Percentiles rank a stretch among this genome's conserved stretches.
Evolutionary conservation across 1,140 invertebrate species (phyloP).

Genomic region (Bombus ignitus): DNA sequence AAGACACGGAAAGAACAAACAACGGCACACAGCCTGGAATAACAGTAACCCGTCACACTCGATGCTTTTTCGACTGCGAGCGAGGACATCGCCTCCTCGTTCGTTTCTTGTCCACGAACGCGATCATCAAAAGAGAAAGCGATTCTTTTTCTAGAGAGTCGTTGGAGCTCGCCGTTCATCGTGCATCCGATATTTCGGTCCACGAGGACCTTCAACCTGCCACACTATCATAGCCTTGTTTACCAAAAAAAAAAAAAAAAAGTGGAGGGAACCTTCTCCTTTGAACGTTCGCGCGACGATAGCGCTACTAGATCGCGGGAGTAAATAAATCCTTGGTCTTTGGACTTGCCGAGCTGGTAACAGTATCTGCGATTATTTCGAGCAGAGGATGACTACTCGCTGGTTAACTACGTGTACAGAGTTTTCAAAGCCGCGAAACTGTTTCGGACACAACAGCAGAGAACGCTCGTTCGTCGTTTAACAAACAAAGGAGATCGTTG

Average conservation of each 20-base stretch:
- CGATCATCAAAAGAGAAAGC: conserved; percentile 51
- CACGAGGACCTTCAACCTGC: neutral
- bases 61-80: conserved; percentile 76
- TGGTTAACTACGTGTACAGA: neutral
- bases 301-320: neutral
- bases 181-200: neutral
- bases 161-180: neutral
- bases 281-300: neutral
- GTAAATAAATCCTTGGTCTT: conserved; percentile 1
- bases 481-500: neutral
- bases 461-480: neutral
- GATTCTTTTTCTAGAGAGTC: conserved; percentile 34
- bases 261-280: too few species aligned
- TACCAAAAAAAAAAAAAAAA: too few species aligned
- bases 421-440: neutral
- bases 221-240: too few species aligned
- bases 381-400: conserved; percentile 61
- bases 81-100: conserved; percentile 50
- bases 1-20: conserved; percentile 73
- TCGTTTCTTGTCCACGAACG: conserved; percentile 20
- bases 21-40: conserved; percentile 76
- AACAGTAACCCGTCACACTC: conserved; percentile 82
- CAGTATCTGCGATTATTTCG: conserved; percentile 76
- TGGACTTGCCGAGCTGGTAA: conserved; percentile 49
- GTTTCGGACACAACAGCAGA: neutral